These are phyloP conservation scores for Dynastes hyllus DNA, from an alignment of 2,888 invertebrate genomes.

Conservation along the genomic window DNA sequence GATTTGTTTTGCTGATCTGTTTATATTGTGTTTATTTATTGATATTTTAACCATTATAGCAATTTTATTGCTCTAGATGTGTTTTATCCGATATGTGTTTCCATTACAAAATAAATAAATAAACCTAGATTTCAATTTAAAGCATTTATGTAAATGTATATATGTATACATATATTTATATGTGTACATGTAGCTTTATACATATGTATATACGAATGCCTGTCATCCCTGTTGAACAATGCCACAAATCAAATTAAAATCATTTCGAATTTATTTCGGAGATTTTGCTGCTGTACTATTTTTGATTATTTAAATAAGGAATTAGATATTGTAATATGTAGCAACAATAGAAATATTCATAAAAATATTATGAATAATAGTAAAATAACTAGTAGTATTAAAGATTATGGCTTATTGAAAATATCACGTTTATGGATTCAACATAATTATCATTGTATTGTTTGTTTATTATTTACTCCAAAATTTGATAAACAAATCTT, in stretches of 20 bases:
- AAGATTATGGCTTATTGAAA: too few species aligned
- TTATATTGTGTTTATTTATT: conserved; percentile 54
- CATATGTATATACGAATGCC: neutral
- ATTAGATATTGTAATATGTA: too few species aligned
- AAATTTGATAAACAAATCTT: too few species aligned
- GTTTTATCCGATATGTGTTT: conserved; percentile 34
- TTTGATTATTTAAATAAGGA: neutral
- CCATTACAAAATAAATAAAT: conserved; percentile 36
- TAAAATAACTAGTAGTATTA: too few species aligned
- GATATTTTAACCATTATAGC: conserved; percentile 56
- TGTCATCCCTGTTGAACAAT: neutral
- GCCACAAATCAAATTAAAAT: conserved; percentile 28
- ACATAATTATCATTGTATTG: too few species aligned
- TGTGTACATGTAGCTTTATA: neutral
- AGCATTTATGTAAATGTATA: conserved; percentile 34
- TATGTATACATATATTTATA: conserved; percentile 13
- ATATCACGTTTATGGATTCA: too few species aligned
- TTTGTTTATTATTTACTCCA: too few species aligned
- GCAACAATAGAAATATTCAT: too few species aligned
- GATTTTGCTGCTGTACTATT: neutral
- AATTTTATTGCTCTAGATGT: conserved; percentile 52
- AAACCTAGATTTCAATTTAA: conserved; percentile 51
- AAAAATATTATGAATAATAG: too few species aligned
- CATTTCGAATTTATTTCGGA: neutral
- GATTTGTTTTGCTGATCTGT: conserved; percentile 48